These are phyloP conservation scores for Priapulus caudatus DNA, from an alignment of 2,888 invertebrate genomes.

Conservation along the genomic window DNA sequence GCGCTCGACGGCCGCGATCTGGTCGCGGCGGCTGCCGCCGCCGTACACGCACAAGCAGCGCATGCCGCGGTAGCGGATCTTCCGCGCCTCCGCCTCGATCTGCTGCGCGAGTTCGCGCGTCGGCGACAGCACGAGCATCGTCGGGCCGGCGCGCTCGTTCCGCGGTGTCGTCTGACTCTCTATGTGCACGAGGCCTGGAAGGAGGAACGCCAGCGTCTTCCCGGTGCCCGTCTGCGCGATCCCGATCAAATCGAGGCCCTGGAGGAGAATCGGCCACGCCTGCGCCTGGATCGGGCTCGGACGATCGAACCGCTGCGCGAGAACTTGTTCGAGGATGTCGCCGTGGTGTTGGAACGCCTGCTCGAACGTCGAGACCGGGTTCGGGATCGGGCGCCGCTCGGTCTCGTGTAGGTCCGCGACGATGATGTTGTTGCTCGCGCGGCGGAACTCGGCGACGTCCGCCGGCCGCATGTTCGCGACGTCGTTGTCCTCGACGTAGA, in stretches of 20 bases:
- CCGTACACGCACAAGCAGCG: constrained; percentile 78
- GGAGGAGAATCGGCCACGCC: constrained; percentile 83
- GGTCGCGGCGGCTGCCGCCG: constrained; percentile 66
- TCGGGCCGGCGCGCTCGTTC: constrained; percentile 50
- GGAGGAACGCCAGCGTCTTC: constrained; percentile 21
- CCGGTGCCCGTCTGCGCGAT: constrained; percentile 87
- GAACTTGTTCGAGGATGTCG: constrained; percentile 65
- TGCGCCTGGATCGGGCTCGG: constrained; percentile 54
- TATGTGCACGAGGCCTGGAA: neutral
- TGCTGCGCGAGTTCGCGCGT: constrained; percentile 85
- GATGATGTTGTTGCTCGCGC: constrained; percentile 46
- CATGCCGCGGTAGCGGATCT: constrained; percentile 76
- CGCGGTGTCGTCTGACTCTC: constrained; percentile 6
- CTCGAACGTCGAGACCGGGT: constrained; percentile 65
- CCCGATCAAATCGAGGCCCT: constrained; percentile 85
- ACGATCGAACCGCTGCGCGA: constrained; percentile 60
- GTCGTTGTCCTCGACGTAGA: constrained; percentile 63
- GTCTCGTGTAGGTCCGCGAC: constrained; percentile 42
- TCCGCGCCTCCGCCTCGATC: constrained; percentile 77
- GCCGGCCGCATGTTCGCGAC: constrained; percentile 52
- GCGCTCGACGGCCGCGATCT: constrained; percentile 55
- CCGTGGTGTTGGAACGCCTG: constrained; percentile 66
- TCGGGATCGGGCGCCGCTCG: constrained; percentile 48
- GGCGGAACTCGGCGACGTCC: constrained; percentile 50
- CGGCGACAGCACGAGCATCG: constrained; percentile 75